Percentiles rank a stretch among this genome's conserved stretches.
phyloP scores from a whole-genome alignment of 2,797 vertebrate genomes.

The Ataeniobius toweri region DNA sequence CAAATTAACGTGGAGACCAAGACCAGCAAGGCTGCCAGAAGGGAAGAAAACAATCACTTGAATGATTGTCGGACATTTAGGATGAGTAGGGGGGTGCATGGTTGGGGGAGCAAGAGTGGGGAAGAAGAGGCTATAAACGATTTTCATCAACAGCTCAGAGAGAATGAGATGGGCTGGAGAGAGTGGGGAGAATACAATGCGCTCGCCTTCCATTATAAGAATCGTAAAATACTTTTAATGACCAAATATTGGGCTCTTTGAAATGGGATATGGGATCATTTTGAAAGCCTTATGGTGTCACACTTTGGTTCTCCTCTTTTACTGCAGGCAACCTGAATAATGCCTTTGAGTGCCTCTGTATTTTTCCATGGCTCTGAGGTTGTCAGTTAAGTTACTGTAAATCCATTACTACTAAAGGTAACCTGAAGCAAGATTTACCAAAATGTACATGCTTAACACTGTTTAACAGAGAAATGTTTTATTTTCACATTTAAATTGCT shows the following conservation, averaged over 20 bases:
- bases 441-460: not conserved
- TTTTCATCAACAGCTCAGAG: conserved; percentile 59
- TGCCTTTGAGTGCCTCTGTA: not conserved
- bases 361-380: conserved; percentile 2
- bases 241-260: conserved; percentile 69
- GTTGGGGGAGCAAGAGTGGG: conserved; percentile 39
- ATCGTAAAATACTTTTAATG: conserved; percentile 70
- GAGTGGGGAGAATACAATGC: conserved; percentile 46
- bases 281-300: conserved; percentile 52
- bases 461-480: not conserved
- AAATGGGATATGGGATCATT: conserved; percentile 67
- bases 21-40: conserved; percentile 40
- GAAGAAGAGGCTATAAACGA: conserved; percentile 67
- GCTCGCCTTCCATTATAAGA: conserved; percentile 63
- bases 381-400: conserved; percentile 7
- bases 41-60: conserved; percentile 63
- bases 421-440: not conserved
- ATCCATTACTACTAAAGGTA: conserved; percentile 16
- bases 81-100: conserved; percentile 31
- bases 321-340: conserved; percentile 22
- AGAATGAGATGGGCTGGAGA: conserved; percentile 47
- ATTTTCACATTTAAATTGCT: too few relatives aligned
- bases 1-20: conserved; percentile 72
- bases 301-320: conserved; percentile 39
- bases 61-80: conserved; percentile 72